Base-by-base conservation (phyloP, 2,888 invertebrate genomes). In the Emmelina monodactyla region DNA sequence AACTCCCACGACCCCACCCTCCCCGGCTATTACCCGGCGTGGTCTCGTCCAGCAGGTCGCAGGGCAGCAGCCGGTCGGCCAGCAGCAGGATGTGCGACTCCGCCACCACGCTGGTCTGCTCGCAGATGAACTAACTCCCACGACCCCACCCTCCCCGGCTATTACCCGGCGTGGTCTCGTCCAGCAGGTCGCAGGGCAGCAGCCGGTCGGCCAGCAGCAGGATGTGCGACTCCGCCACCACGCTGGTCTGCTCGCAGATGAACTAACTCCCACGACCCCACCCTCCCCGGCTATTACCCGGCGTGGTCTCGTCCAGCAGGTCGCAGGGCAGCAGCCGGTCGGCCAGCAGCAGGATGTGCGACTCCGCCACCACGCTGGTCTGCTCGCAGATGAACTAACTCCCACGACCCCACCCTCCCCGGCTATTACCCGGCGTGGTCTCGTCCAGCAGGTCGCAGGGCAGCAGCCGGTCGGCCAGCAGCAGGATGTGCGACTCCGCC, bases 181-280 rank as follows among this genome's bases (percentile, higher is more conserved):
- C 86, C 3, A 91, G 70, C 39, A 11, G 7, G 13, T 86, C 78
- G 2, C 80, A 70, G 14, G 84, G 75, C 33, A 91, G 80, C 42
- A 87, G 78, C 39, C 83, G 82, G 42, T 91, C 89, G 47, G 88
- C 86, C 50, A 85, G 85, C 2, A 97, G 73, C 33, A 97, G 69
- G 41, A 96, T 88, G 76, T 97, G 97, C 40, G 89, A 89, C 45
- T 88, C 85, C 1, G 88, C 83, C 10, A 85, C 82, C 37, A 97
- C 90, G 45, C 91, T 89, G 1, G 93, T 94, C 78, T 97, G 96
- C 55, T 92, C 88, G 37, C 86, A 86, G 46, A 97, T 87, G 51
- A 92, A 86, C 38, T n/a, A n/a, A n/a, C n/a, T n/a, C n/a, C n/a
- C n/a, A n/a, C n/a, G n/a, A n/a, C n/a, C n/a, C n/a, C n/a, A n/a